Conservation (phyloP, 2,113 vertebrate genomes). For the Machaerirhynchus nigripectus region DNA sequence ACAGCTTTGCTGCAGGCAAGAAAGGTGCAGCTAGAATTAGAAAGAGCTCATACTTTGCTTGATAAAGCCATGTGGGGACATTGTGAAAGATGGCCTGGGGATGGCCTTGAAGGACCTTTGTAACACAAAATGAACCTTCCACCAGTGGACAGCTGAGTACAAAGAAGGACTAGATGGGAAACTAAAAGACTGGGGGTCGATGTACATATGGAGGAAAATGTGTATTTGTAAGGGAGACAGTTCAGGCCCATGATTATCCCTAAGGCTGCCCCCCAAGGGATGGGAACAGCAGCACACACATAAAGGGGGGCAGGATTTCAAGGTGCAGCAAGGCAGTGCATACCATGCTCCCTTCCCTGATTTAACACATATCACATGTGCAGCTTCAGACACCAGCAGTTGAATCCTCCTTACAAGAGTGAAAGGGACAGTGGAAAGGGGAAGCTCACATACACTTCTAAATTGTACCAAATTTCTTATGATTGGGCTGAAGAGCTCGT, state of each 20-base stretch:
- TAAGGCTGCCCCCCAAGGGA: not conserved
- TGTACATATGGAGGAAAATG: not conserved
- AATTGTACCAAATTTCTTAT: not conserved
- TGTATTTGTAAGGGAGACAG: not conserved
- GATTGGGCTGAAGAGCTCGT: not conserved
- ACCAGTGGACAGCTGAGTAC: not conserved
- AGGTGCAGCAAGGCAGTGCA: not conserved
- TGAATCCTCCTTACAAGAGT: not conserved
- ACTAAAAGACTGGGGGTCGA: not conserved
- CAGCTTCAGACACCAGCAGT: not conserved
- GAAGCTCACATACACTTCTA: not conserved
- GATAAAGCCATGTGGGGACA: not conserved
- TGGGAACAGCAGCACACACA: not conserved
- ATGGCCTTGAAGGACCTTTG: not conserved
- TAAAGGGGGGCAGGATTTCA: not conserved
- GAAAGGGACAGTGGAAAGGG: not conserved
- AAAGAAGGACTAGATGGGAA: not conserved
- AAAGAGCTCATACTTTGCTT: not conserved
- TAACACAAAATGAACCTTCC: not conserved
- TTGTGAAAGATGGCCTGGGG: not conserved
- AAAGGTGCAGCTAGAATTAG: conserved; percentile 16
- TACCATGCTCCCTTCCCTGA: not conserved
- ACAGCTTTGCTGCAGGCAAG: conserved; percentile 16
- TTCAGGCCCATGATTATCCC: not conserved
- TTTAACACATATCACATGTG: accelerated